phyloP scores from a whole-genome alignment of 2,113 vertebrate species.

The Amphilophus citrinellus region DNA sequence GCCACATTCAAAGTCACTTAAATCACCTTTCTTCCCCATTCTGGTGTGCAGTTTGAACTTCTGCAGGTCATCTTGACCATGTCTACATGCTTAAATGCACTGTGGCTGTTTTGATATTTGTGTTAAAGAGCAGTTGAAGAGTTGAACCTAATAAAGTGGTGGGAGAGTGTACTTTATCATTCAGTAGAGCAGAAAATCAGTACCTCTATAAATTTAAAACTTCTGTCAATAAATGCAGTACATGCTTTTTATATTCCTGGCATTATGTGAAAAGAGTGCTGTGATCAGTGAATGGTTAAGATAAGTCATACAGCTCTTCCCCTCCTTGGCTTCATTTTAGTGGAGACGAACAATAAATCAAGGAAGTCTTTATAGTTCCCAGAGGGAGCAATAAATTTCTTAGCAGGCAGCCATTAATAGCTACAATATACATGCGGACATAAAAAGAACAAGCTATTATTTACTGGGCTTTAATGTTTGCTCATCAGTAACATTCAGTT shows the following conservation, averaged over 20 bases:
- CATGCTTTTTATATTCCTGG: not conserved
- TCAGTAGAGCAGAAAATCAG: not conserved
- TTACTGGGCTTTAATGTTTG: not conserved
- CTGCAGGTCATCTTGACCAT: not conserved
- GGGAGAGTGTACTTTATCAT: not conserved
- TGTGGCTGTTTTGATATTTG: not conserved
- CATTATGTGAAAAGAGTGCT: not conserved
- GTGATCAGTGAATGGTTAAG: not conserved
- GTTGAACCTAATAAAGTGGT: rapidly evolving
- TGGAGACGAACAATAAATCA: constrained; percentile 7
- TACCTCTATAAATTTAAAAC: not conserved
- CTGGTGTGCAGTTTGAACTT: not conserved
- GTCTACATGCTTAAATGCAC: too few species aligned
- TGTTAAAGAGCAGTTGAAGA: not conserved
- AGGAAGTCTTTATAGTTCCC: constrained; percentile 33
- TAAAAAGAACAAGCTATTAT: constrained; percentile 14
- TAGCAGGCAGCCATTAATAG: constrained; percentile 22
- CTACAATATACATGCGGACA: not conserved
- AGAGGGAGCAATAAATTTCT: constrained; percentile 22
- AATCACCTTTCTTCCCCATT: too few species aligned
- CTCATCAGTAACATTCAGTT: not conserved
- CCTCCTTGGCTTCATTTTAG: constrained; percentile 40
- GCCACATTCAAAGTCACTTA: too few species aligned
- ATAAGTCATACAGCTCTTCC: not conserved
- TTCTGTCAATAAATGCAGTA: not conserved